Evolutionary conservation across 2,797 vertebrate species (phyloP).

Genomic region (Pyrocephalus nanus): DNA sequence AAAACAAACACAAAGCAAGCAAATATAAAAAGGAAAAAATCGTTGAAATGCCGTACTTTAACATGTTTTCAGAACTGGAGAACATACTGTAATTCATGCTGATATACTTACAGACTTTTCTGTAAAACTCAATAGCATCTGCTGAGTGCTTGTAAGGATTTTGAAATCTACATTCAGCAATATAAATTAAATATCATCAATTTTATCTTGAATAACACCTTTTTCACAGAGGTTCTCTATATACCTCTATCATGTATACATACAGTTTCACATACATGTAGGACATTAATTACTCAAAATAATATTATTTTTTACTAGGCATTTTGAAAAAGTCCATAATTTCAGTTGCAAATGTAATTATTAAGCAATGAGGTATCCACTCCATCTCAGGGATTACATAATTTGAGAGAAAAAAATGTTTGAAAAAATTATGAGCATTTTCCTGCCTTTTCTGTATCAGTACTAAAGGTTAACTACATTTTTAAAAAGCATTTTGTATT

Average conservation of each 20-base stretch:
- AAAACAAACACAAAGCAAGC: not conserved
- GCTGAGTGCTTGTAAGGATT: conserved; percentile 36
- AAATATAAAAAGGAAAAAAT: conserved; percentile 19
- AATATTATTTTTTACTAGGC: not conserved
- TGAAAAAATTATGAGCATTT: not conserved
- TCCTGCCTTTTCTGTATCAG: not conserved
- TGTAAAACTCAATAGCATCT: conserved; percentile 55
- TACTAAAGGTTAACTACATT: not conserved
- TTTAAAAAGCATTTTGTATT: not conserved
- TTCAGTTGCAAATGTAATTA: not conserved
- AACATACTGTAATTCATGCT: conserved; percentile 50
- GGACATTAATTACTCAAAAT: not conserved
- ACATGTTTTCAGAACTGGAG: conserved; percentile 39
- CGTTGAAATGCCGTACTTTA: conserved; percentile 36
- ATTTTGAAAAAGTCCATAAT: not conserved
- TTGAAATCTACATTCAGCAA: conserved; percentile 20
- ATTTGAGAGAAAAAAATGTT: not conserved
- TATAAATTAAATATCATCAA: not conserved
- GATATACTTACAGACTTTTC: conserved; percentile 55
- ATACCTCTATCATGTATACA: not conserved
- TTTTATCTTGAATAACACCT: conserved; percentile 6
- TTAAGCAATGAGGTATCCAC: not conserved
- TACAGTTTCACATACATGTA: not conserved
- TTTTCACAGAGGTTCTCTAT: not conserved
- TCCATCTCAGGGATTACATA: not conserved